These are phyloP conservation scores for Eulemur coronatus DNA, from an alignment of 2,797 vertebrate genomes.

Conservation along the genomic window DNA sequence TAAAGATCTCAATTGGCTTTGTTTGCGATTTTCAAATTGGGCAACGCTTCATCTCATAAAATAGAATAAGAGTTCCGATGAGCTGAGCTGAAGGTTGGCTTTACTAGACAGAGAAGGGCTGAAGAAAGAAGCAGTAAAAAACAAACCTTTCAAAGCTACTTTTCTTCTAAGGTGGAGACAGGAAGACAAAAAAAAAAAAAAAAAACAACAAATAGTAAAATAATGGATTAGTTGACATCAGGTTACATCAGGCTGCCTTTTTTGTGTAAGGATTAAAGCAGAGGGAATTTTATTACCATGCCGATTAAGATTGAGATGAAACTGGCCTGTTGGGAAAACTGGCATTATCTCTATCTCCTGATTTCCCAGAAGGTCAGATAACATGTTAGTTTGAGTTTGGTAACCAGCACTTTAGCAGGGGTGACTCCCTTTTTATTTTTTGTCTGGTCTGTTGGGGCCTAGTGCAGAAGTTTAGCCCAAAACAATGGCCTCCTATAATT, in stretches of 20 bases:
- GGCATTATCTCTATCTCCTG: not conserved
- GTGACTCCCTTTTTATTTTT: not conserved
- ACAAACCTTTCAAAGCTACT: not conserved
- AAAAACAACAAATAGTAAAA: not conserved
- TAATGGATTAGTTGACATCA: not conserved
- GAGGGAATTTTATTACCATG: not conserved
- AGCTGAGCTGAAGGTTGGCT: not conserved
- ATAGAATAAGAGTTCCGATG: not conserved
- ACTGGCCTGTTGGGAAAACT: not conserved
- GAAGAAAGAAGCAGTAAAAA: not conserved
- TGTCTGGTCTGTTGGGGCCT: not conserved
- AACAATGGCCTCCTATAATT: not conserved
- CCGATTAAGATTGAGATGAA: not conserved
- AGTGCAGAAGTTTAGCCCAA: not conserved
- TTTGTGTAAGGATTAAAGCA: not conserved
- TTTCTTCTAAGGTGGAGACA: not conserved
- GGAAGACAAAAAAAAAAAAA: not conserved
- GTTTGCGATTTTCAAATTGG: not conserved
- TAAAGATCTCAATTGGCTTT: not conserved
- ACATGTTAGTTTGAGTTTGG: not conserved
- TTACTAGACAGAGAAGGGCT: not conserved
- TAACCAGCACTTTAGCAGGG: not conserved
- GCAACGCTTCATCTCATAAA: not conserved
- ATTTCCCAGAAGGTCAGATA: not conserved
- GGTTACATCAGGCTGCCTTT: not conserved